Evolutionary conservation across 2,888 invertebrate genomes (phyloP), one percentile per base, ranked within the genome.

Genomic region (Neoitamus cyanurus): DNA sequence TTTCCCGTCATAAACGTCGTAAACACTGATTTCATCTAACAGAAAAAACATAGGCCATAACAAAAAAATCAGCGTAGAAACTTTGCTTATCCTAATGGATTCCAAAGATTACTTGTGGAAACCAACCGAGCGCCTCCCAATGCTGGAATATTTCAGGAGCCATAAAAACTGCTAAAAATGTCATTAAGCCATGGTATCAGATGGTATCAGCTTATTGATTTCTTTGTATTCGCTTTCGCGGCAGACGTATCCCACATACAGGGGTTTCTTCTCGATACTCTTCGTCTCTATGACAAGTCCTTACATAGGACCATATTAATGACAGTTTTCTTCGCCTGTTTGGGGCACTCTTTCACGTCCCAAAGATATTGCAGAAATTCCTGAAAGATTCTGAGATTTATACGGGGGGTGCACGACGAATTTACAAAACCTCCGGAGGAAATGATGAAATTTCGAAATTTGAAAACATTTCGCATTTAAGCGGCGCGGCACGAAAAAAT

Each of bases 121-220:
- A 70, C n/a, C n/a, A 30, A 31, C 30, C n/a, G 30, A 31, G 25
- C 13, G 31, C 3, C 15, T 70, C 31, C 34, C 70, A n/a, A n/a
- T 30, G 31, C 31, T 31, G 28, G 25, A 34, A 34, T 31, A 25
- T 31, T 34, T 70, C n/a, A 31, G 70, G n/a, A n/a, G 70, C 70
- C n/a, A 34, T 70, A 70, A 70, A 70, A 70, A 70, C 34, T 34
- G 70, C 70, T 31, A 34, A 70, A 70, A 70, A 70, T 70, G 70
- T 70, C 34, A 70, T 70, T 70, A 70, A 70, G 70, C 70, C 34
- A n/a, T 70, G 70, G 70, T 34, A 70, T 70, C 70, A 70, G 70
- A 70, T 70, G 70, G 70, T 70, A 70, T 70, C 31, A 70, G 70
- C 30, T 70, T 34, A 70, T 70, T 31, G 70, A 70, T 70, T 70